Conservation (phyloP, 2,113 vertebrate genomes). For the Nyctereutes procyonoides region DNA sequence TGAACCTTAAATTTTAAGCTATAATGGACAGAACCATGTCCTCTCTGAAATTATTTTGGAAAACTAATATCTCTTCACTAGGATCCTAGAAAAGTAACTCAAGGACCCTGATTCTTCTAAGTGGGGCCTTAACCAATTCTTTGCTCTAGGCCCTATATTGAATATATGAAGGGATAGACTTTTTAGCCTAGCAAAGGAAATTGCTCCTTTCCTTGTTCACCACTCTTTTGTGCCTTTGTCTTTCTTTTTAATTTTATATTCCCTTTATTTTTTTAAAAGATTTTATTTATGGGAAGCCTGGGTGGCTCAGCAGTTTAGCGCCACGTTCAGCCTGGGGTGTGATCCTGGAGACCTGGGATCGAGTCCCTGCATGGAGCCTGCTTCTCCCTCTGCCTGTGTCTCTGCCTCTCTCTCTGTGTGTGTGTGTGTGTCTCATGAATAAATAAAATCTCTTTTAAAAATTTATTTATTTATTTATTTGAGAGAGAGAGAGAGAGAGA, state of each 20-base stretch:
- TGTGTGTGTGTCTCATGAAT: too few relatives aligned
- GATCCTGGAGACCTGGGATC: too few relatives aligned
- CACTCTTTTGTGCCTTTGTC: not conserved
- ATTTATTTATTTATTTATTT: not conserved
- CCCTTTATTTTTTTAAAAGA: not conserved
- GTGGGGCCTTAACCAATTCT: not conserved
- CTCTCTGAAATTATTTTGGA: slow-evolving; percentile 14
- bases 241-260: slow-evolving; percentile 44
- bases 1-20: slow-evolving; percentile 24
- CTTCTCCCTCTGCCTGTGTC: too few relatives aligned
- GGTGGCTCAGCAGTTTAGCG: too few relatives aligned
- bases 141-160: not conserved
- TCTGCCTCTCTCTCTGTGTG: too few relatives aligned
- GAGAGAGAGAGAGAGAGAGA: not conserved
- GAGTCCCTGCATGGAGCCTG: too few relatives aligned
- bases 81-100: not conserved
- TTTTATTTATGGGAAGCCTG: not conserved
- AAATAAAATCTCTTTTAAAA: too few relatives aligned
- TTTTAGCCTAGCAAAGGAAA: not conserved
- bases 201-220: not conserved
- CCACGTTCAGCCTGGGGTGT: too few relatives aligned
- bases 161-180: not conserved
- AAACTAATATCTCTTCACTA: not conserved
- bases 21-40: not conserved
- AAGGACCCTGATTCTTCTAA: not conserved